phyloP scores from a whole-genome alignment of 2,888 invertebrate genomes.

The Chesias legatella region DNA sequence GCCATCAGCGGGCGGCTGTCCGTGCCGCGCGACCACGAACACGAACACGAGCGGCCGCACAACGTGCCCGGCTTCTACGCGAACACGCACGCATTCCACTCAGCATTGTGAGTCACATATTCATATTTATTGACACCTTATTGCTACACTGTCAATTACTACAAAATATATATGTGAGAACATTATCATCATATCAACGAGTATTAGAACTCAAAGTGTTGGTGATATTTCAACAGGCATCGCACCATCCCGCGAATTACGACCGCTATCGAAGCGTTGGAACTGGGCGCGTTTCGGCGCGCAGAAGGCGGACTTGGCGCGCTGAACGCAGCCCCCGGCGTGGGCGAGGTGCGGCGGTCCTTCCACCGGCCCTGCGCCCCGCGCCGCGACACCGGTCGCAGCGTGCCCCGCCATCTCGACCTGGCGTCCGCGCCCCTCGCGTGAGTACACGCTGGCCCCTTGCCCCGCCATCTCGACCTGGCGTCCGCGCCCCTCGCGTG shows the following conservation, averaged over 20 bases:
- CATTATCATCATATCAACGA: no score
- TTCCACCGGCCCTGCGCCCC: constrained; percentile 64
- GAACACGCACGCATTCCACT: constrained; percentile 42
- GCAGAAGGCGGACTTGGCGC: constrained; percentile 54
- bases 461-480: constrained; percentile 78
- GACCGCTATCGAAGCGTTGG: constrained; percentile 53
- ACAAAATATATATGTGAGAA: no score
- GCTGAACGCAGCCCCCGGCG: constrained; percentile 43
- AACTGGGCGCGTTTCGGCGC: constrained; percentile 64
- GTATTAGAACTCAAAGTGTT: no score
- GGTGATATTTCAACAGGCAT: no score
- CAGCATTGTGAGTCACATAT: constrained; percentile 58
- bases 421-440: constrained; percentile 41
- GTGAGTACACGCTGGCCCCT: constrained; percentile 6
- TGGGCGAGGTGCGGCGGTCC: constrained; percentile 53
- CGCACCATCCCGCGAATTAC: constrained; percentile 73
- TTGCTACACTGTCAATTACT: no score
- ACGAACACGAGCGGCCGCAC: constrained; percentile 66
- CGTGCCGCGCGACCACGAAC: constrained; percentile 58
- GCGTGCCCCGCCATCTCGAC: constrained; percentile 79
- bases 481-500: constrained; percentile 37
- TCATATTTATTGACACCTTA: no score
- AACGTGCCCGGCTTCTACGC: constrained; percentile 73
- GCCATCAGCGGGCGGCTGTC: constrained; percentile 64
- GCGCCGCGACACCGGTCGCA: constrained; percentile 59